These are phyloP conservation scores for Erpetoichthys calabaricus DNA, from an alignment of 2,797 vertebrate genomes.

Conservation along the genomic window DNA sequence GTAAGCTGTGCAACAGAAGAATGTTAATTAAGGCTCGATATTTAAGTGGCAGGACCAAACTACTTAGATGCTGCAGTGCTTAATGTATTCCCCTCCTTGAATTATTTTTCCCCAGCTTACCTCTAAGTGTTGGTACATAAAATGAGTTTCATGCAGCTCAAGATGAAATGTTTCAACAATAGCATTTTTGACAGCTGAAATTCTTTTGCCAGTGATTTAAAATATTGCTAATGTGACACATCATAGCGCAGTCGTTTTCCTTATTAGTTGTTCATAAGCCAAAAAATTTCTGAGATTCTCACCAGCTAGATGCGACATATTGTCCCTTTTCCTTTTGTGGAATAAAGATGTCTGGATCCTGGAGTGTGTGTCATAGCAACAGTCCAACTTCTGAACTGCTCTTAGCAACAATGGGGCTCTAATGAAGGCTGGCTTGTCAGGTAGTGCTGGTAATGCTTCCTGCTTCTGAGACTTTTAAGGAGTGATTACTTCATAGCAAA, in stretches of 20 bases:
- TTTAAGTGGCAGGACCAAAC: too few species aligned
- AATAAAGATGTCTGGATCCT: constrained; percentile 2
- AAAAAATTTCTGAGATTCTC: constrained; percentile 13
- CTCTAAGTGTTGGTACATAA: too few species aligned
- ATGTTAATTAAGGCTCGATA: too few species aligned
- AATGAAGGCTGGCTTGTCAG: not conserved
- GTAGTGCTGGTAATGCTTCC: not conserved
- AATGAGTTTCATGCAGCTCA: not conserved
- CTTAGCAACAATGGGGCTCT: not conserved
- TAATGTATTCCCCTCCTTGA: too few species aligned
- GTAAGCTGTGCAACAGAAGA: too few species aligned
- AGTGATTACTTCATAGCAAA: not conserved
- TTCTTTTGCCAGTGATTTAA: constrained; percentile 2
- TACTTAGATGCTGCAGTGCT: too few species aligned
- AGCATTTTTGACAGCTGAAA: not conserved
- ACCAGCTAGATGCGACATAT: constrained; percentile 7
- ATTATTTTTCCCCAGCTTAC: too few species aligned
- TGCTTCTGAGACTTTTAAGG: not conserved
- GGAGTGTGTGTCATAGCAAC: constrained; percentile 8
- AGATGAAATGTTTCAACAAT: not conserved
- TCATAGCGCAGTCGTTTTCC: not conserved
- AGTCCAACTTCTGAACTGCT: not conserved
- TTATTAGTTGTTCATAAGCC: not conserved
- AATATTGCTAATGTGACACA: not conserved
- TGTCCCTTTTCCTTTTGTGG: constrained; percentile 4